Conservation (phyloP, 2,113 vertebrate genomes). For the Setophaga petechia region DNA sequence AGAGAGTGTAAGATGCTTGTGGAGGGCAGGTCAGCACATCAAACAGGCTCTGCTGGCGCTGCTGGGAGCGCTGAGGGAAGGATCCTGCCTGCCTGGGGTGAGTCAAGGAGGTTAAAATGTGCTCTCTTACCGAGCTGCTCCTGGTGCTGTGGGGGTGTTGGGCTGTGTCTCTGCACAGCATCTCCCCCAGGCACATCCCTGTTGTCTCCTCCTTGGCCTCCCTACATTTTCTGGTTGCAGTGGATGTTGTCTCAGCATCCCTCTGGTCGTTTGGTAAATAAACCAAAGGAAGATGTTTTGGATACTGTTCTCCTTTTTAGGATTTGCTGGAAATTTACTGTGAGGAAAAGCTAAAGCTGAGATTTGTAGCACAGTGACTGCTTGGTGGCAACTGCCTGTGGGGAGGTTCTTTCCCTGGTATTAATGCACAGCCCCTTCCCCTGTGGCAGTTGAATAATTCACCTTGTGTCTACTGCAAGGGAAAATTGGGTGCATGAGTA, state of each 20-base stretch:
- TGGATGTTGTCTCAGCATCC: background rate
- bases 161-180: background rate
- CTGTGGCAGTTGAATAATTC: background rate
- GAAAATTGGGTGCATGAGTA: background rate
- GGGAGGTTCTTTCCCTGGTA: background rate
- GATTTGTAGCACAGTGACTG: accelerated
- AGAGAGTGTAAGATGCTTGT: constrained; percentile 26
- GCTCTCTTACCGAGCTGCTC: background rate
- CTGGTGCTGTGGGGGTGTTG: background rate
- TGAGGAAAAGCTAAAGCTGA: background rate
- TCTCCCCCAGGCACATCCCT: background rate
- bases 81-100: background rate
- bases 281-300: background rate
- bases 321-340: background rate
- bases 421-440: accelerated
- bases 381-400: background rate
- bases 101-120: background rate
- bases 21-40: constrained; percentile 46
- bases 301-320: background rate
- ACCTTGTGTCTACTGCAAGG: background rate
- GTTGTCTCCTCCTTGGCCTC: background rate
- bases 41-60: background rate
- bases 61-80: background rate
- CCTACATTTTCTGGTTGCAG: background rate
- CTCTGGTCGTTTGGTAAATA: background rate